Evolutionary conservation across 2,113 vertebrate genomes (phyloP).

Genomic region (Gasterosteus aculeatus): DNA sequence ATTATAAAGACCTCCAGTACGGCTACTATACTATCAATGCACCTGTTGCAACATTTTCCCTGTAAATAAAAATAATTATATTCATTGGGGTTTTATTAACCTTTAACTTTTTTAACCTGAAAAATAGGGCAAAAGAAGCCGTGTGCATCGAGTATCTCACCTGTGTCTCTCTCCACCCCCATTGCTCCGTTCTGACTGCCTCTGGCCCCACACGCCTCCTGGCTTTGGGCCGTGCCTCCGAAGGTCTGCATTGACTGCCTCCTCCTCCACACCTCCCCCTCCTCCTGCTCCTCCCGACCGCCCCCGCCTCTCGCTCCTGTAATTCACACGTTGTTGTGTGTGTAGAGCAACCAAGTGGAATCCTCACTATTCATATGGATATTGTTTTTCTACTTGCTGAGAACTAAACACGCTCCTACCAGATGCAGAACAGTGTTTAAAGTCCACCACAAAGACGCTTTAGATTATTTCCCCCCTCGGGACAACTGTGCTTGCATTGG

Average conservation of each 20-base stretch:
- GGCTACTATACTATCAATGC: neutral
- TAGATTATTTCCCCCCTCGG: neutral
- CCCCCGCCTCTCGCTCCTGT: constrained; percentile 26
- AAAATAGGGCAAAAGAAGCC: neutral
- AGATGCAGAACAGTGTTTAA: no score
- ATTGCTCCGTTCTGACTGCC: constrained; percentile 68
- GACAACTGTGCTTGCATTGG: no score
- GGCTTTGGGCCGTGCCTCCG: constrained; percentile 78
- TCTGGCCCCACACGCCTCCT: constrained; percentile 64
- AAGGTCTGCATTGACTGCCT: constrained; percentile 83
- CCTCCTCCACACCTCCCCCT: constrained; percentile 86
- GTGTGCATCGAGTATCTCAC: constrained; percentile 35
- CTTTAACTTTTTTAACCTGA: neutral
- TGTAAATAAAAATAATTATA: neutral
- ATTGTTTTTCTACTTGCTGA: no score
- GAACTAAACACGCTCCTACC: no score
- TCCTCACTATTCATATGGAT: neutral
- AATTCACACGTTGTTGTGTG: neutral
- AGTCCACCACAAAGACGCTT: neutral
- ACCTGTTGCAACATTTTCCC: neutral
- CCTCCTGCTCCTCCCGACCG: constrained; percentile 60
- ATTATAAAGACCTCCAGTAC: neutral
- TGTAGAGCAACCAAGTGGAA: neutral
- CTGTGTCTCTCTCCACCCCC: constrained; percentile 76
- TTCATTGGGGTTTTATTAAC: neutral